A percentile compares a stretch with the other conserved stretches of the same genome.
These are phyloP conservation scores for Tylochromis polylepis DNA, from an alignment of 2,113 vertebrate species.

Conservation along the genomic window DNA sequence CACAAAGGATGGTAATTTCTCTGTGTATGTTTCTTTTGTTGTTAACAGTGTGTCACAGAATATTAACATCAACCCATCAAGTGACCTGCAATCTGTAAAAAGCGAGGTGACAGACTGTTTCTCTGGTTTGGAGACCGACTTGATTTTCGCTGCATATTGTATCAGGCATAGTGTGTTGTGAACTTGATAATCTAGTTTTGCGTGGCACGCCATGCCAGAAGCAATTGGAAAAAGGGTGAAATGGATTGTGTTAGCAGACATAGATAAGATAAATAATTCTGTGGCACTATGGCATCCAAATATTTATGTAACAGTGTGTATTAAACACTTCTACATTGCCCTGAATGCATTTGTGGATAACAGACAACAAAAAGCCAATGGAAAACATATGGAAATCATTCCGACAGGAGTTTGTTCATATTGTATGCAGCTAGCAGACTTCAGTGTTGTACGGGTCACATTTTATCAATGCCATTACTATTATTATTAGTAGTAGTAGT, in stretches of 20 bases:
- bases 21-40: not conserved
- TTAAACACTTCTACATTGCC: not conserved
- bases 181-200: conserved; percentile 50
- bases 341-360: not conserved
- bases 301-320: conserved; percentile 20
- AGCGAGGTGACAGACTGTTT: not conserved
- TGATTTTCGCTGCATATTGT: conserved; percentile 54
- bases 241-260: conserved; percentile 30
- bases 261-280: conserved; percentile 38
- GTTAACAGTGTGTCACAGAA: conserved; percentile 6
- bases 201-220: conserved; percentile 1
- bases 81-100: conserved; percentile 33
- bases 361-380: not conserved
- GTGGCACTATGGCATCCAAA: conserved; percentile 19
- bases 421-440: not conserved
- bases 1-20: not conserved
- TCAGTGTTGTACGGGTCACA: not conserved
- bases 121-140: conserved; percentile 10
- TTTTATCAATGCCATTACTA: not conserved
- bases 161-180: conserved; percentile 20
- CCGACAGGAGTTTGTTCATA: not conserved
- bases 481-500: not conserved
- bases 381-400: not conserved
- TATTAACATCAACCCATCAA: conserved; percentile 34
- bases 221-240: conserved; percentile 19